Percentiles rank a stretch among this genome's conserved stretches.
These are phyloP conservation scores for Ischnura elegans DNA, from an alignment of 2,888 invertebrate genomes.

Conservation along the genomic window DNA sequence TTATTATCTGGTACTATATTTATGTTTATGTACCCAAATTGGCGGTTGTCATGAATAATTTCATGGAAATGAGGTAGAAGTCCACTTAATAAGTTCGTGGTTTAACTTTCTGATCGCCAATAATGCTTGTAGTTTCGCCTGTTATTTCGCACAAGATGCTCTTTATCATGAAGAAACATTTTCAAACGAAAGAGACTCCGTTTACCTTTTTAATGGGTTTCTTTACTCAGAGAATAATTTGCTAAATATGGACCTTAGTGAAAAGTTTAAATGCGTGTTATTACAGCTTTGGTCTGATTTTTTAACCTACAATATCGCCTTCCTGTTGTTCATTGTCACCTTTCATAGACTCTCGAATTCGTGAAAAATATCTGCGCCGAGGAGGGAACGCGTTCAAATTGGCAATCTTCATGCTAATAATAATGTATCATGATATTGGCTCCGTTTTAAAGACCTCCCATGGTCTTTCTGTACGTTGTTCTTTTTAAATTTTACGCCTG, in stretches of 20 bases:
- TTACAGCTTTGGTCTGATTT: not conserved
- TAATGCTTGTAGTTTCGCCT: not conserved
- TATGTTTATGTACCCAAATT: slow-evolving; percentile 21
- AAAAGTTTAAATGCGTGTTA: not conserved
- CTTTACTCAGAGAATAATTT: not conserved
- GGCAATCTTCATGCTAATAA: too few relatives aligned
- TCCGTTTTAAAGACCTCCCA: not conserved
- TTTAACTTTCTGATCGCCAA: not conserved
- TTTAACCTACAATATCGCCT: too few relatives aligned
- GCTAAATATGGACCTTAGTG: not conserved
- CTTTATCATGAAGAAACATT: not conserved
- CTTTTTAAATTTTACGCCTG: not conserved
- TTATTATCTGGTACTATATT: not conserved
- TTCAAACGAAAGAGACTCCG: not conserved
- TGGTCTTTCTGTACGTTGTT: not conserved
- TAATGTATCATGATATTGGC: too few relatives aligned
- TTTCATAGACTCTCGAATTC: too few relatives aligned
- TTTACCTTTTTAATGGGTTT: not conserved
- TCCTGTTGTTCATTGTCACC: too few relatives aligned
- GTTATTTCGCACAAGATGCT: not conserved
- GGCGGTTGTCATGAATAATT: not conserved
- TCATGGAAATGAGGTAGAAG: not conserved
- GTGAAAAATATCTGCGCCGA: too few relatives aligned
- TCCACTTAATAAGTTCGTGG: not conserved
- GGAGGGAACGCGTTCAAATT: too few relatives aligned